Conservation (phyloP, 1,140 invertebrate genomes). For the Littorina saxatilis region DNA sequence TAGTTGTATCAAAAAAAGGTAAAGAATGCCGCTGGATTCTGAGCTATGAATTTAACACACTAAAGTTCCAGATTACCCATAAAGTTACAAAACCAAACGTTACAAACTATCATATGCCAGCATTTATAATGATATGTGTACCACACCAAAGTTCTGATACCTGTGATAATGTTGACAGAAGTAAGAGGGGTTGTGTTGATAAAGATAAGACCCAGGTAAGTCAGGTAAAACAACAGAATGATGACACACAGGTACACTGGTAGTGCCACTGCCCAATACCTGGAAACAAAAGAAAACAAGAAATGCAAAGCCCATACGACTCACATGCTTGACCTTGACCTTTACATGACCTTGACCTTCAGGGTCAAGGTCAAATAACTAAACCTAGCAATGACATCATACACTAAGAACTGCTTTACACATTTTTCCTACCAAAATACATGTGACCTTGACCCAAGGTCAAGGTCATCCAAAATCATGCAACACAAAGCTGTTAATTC, state of each 20-base stretch:
- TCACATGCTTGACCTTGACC: no score
- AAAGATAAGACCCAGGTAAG: slow-evolving; percentile 90
- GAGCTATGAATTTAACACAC: not conserved
- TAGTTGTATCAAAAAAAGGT: not conserved
- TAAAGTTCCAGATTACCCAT: not conserved
- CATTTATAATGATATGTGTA: no score
- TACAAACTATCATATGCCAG: no score
- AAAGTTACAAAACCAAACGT: not conserved
- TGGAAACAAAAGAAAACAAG: slow-evolving; percentile 27
- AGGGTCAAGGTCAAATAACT: not conserved
- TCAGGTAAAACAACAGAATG: slow-evolving; percentile 85
- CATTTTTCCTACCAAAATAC: no score
- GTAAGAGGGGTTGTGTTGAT: slow-evolving; percentile 84
- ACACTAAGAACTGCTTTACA: no score
- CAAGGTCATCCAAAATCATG: no score
- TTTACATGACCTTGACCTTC: no score
- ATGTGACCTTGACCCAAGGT: no score
- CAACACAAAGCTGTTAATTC: no score
- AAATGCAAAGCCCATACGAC: no score
- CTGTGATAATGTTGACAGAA: slow-evolving; percentile 83
- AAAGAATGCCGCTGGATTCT: not conserved
- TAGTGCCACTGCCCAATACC: slow-evolving; percentile 90
- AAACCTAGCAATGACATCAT: not conserved
- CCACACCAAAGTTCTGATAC: slow-evolving; percentile 72
- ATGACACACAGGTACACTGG: slow-evolving; percentile 86